Evolutionary conservation across 23 tunicate genomes (phyloP).

Genomic region (Phallusia fumigata): DNA sequence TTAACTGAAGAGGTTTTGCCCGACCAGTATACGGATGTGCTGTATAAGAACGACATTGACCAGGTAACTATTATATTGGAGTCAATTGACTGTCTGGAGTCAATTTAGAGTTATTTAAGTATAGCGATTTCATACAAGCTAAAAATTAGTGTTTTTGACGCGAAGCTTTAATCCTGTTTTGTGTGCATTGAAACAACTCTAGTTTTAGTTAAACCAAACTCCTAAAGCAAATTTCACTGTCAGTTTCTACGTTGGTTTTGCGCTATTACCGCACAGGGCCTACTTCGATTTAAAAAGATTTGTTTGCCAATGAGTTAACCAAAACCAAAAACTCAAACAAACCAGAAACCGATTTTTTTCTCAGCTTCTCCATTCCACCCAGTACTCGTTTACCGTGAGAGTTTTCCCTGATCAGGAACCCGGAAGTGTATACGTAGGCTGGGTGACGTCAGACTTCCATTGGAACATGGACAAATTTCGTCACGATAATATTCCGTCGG

Average conservation of each 20-base stretch:
- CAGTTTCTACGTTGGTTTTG: too few relatives aligned
- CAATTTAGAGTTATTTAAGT: too few relatives aligned
- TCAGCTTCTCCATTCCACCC: conserved; percentile 80
- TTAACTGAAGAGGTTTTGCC: conserved; percentile 84
- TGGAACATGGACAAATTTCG: conserved; percentile 44
- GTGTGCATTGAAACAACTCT: too few relatives aligned
- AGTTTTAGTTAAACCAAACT: too few relatives aligned
- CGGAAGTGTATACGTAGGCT: conserved; percentile 71
- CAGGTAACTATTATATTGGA: conserved; percentile 25
- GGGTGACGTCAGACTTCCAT: conserved; percentile 96
- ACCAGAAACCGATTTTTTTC: background rate
- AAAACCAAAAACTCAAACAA: too few relatives aligned
- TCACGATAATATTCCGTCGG: conserved; percentile 52
- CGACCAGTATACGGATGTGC: conserved; percentile 66
- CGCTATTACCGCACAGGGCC: too few relatives aligned
- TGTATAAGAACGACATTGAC: conserved; percentile 81
- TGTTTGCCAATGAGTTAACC: too few relatives aligned
- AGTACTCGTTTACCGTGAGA: conserved; percentile 81
- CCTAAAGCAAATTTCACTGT: too few relatives aligned
- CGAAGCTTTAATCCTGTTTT: background rate
- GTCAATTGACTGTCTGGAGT: background rate
- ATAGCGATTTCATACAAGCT: too few relatives aligned
- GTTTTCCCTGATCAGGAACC: conserved; percentile 93
- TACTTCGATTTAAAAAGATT: too few relatives aligned
- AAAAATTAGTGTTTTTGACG: background rate